Evolutionary conservation across 2,888 invertebrate species (phyloP), one percentile per base, ranked within the genome.

Genomic region (Drosophila mulleri): DNA sequence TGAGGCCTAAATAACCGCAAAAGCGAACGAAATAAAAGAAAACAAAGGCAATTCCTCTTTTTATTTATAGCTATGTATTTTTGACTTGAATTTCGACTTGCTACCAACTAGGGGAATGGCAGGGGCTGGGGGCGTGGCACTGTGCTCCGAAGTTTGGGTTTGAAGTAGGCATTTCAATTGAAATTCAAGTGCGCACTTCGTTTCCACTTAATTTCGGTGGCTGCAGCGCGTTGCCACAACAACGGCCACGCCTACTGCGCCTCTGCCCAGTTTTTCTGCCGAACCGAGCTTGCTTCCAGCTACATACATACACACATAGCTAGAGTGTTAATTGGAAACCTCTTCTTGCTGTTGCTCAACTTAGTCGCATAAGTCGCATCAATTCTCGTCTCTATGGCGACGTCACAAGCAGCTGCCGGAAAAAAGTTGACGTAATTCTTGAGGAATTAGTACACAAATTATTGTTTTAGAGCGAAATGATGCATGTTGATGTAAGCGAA

Each of bases 111-210:
- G 16, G 14, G 29, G 29, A 1, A 0, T 16, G 0, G 37, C 37
- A 2, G 32, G 26, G 26, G 32, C 6, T 3, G 11, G 14, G 32
- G 45, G n/a, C 11, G 23, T 5, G 12, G 29, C 48, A 29, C 12
- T 44, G 6, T 26, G 45, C 18, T 18, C n/a, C 14, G 48, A 48
- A 32, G 48, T 48, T 48, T 7, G 48, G 47, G 14, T 14, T 42
- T 45, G 9, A 14, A 44, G 42, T 16, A 41, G 67, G 72, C 64
- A 71, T 77, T 85, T 72, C 78, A 88, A 88, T 90, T 86, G 89
- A 90, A 86, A 86, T 86, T 88, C 86, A 90, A 86, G 86, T 77
- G 74, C 77, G 80, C 80, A 88, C 90, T 90, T 83, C 75, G 77
- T 72, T 80, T 72, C 89, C 89, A 88, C 90, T 87, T 90, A 78